Conservation (phyloP, 2,113 vertebrate species). For the Coptodon rendalli region DNA sequence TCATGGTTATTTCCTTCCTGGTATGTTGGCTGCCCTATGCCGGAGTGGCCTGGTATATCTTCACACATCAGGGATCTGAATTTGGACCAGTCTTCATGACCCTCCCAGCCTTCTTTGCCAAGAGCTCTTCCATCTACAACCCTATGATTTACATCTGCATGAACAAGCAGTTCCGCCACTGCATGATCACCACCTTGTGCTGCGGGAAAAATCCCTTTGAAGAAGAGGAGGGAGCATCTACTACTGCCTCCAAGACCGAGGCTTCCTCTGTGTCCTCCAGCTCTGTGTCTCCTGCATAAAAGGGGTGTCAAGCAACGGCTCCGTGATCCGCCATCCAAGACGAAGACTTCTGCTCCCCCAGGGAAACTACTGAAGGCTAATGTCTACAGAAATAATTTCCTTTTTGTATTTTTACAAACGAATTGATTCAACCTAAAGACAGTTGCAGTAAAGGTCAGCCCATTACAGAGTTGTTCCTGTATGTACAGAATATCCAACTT, state of each 20-base stretch:
- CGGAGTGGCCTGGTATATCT: conserved; percentile 84
- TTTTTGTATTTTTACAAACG: conserved; percentile 71
- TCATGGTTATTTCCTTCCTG: conserved; percentile 89
- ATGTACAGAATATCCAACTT: conserved; percentile 70
- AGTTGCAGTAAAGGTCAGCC: conserved; percentile 66
- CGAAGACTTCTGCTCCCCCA: conserved; percentile 64
- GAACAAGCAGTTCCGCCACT: conserved; percentile 99
- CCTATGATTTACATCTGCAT: conserved; percentile 93
- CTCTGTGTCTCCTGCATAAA: conserved; percentile 92
- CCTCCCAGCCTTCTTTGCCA: conserved; percentile 92
- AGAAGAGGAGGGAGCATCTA: conserved; percentile 82
- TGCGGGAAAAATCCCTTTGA: conserved; percentile 93
- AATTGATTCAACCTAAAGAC: conserved; percentile 74
- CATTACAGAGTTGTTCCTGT: conserved; percentile 72
- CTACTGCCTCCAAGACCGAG: conserved; percentile 87
- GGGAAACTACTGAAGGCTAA: conserved; percentile 70
- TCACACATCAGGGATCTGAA: conserved; percentile 84
- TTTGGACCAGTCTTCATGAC: conserved; percentile 96
- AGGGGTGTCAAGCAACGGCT: background rate
- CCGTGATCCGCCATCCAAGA: conserved; percentile 47
- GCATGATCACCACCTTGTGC: conserved; percentile 96
- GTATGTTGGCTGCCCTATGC: conserved; percentile 90
- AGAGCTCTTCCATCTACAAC: conserved; percentile 87
- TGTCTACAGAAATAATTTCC: conserved; percentile 63
- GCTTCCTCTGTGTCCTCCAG: conserved; percentile 87